Percentiles rank a stretch among this genome's conserved stretches.
phyloP scores from a whole-genome alignment of 1,140 invertebrate genomes.

The Aradophagus sp. region DNA sequence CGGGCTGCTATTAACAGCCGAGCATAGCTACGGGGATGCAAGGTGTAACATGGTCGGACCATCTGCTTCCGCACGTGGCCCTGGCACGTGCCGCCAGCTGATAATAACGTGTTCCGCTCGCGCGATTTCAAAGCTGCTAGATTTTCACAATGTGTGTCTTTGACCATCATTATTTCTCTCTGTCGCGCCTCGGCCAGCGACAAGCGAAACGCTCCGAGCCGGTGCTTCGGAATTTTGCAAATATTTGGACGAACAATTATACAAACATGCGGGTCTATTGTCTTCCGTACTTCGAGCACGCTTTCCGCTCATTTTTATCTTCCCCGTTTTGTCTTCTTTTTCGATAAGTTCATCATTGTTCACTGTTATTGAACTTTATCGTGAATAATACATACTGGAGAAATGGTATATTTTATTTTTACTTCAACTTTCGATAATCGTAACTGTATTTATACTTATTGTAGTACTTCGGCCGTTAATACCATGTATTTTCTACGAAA shows the following conservation, averaged over 20 bases:
- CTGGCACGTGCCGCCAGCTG: conserved; percentile 70
- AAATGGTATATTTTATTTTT: too few species aligned
- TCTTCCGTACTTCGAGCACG: too few species aligned
- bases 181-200: conserved; percentile 28
- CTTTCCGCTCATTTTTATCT: too few species aligned
- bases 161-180: conserved; percentile 48
- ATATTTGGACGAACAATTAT: not conserved
- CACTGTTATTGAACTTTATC: too few species aligned
- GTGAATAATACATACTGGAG: too few species aligned
- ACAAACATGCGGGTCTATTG: too few species aligned
- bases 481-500: too few species aligned
- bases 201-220: not conserved
- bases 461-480: too few species aligned
- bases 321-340: too few species aligned
- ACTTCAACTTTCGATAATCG: too few species aligned
- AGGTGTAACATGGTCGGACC: conserved; percentile 68
- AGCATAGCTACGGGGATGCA: conserved; percentile 63
- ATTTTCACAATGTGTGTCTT: conserved; percentile 58
- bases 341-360: too few species aligned
- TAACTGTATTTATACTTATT: too few species aligned
- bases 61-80: conserved; percentile 71
- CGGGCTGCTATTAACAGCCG: conserved; percentile 65
- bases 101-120: conserved; percentile 67
- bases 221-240: not conserved
- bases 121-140: conserved; percentile 61